A percentile compares a stretch with the other conserved stretches of the same genome.
These are phyloP conservation scores for Drosophila lini DNA, from an alignment of 1,140 invertebrate genomes.

Conservation along the genomic window DNA sequence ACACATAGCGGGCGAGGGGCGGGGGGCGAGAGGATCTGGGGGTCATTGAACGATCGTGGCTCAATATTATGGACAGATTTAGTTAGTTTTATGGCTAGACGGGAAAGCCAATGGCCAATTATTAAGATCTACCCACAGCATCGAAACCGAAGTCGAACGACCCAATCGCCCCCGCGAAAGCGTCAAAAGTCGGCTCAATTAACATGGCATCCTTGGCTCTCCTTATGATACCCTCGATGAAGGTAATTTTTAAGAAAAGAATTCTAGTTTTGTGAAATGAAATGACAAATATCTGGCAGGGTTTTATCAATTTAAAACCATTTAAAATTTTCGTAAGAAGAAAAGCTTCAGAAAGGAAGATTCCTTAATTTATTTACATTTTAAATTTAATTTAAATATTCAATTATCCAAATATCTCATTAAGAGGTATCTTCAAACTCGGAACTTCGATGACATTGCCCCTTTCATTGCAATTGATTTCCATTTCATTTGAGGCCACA, in stretches of 20 bases:
- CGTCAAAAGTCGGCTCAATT: constrained; percentile 52
- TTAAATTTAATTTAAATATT: not conserved
- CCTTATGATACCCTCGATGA: constrained; percentile 13
- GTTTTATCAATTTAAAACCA: not conserved
- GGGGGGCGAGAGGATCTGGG: constrained; percentile 7
- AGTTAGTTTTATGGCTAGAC: constrained; percentile 23
- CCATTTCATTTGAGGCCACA: constrained; percentile 70
- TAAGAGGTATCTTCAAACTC: constrained; percentile 19
- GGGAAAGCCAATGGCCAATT: constrained; percentile 71
- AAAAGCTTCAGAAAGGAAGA: too few species aligned
- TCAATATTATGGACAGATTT: constrained; percentile 48
- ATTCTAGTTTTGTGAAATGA: not conserved
- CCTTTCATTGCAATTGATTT: constrained; percentile 62
- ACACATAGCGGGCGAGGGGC: constrained; percentile 1
- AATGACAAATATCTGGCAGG: not conserved
- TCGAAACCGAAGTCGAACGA: constrained; percentile 28
- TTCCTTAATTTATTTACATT: not conserved
- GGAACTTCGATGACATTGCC: not conserved
- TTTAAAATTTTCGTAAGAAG: too few species aligned
- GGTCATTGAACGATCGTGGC: constrained; percentile 54
- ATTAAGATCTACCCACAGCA: constrained; percentile 72
- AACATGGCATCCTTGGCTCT: constrained; percentile 42
- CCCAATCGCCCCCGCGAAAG: constrained; percentile 45
- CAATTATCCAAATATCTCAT: too few species aligned
- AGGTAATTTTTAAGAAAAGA: not conserved